Conservation (phyloP, 2,797 vertebrate species). For the Heliangelus exortis region DNA sequence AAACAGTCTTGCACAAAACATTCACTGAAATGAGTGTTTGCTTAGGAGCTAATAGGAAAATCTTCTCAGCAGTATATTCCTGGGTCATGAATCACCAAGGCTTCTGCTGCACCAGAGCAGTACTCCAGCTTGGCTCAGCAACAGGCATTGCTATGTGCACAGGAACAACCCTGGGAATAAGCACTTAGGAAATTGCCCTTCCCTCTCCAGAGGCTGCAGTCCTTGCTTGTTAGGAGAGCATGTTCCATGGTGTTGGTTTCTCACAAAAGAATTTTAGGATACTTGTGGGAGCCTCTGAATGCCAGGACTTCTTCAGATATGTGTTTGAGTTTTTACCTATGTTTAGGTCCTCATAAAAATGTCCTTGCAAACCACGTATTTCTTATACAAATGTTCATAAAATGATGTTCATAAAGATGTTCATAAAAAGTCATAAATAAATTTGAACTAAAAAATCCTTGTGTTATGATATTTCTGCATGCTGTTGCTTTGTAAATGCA, state of each 20-base stretch:
- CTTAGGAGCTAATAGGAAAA: not conserved
- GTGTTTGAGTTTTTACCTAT: not conserved
- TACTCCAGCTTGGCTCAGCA: rapidly evolving
- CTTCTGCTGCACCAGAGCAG: not conserved
- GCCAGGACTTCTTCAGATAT: not conserved
- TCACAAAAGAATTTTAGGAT: not conserved
- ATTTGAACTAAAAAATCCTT: not conserved
- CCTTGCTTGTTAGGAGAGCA: not conserved
- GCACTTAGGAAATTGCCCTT: not conserved
- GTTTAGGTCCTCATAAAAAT: not conserved
- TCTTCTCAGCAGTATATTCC: not conserved
- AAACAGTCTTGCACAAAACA: not conserved
- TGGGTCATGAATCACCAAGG: rapidly evolving
- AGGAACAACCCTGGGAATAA: not conserved
- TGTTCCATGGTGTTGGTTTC: not conserved
- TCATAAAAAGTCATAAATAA: not conserved
- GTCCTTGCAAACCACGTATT: not conserved
- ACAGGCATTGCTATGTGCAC: not conserved
- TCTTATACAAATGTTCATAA: not conserved
- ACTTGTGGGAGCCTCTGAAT: not conserved
- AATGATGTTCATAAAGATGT: too few relatives aligned
- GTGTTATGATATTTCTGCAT: not conserved
- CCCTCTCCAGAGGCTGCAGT: not conserved
- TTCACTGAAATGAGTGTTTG: not conserved
- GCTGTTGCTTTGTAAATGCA: not conserved